Evolutionary conservation across 1,140 invertebrate species (phyloP).

Genomic region (Antheraea pernyi): DNA sequence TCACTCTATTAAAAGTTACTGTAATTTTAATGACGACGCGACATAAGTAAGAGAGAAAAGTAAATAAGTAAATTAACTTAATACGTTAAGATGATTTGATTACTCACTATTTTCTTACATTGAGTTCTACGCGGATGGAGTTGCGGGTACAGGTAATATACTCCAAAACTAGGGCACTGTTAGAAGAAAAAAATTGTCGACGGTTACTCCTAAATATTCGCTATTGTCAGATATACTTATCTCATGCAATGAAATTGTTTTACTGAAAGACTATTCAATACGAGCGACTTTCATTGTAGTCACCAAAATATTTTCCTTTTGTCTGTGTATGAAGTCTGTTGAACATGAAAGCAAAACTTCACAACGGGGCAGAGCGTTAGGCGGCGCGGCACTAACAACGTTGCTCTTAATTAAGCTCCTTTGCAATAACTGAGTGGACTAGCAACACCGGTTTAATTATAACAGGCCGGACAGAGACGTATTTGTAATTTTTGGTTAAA

Average conservation of each 20-base stretch:
- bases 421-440: not conserved
- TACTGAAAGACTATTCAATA: not conserved
- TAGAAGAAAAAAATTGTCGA: no score
- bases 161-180: no score
- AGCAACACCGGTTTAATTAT: not conserved
- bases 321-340: not conserved
- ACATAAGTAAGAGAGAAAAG: no score
- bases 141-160: no score
- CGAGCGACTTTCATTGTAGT: not conserved
- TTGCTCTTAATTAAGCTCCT: constrained; percentile 2
- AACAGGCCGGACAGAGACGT: not conserved
- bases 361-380: not conserved
- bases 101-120: no score
- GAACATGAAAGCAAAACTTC: not conserved
- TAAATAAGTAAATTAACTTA: no score
- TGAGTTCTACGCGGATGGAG: no score
- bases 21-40: no score
- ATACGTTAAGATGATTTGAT: no score
- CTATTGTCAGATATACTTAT: not conserved
- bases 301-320: not conserved
- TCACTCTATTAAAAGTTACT: no score
- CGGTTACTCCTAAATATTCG: no score
- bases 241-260: no score
- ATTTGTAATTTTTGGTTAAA: not conserved
- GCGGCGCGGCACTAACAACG: not conserved